Conservation (phyloP, 1,140 invertebrate species). For the Drosophila pseudoobscura region DNA sequence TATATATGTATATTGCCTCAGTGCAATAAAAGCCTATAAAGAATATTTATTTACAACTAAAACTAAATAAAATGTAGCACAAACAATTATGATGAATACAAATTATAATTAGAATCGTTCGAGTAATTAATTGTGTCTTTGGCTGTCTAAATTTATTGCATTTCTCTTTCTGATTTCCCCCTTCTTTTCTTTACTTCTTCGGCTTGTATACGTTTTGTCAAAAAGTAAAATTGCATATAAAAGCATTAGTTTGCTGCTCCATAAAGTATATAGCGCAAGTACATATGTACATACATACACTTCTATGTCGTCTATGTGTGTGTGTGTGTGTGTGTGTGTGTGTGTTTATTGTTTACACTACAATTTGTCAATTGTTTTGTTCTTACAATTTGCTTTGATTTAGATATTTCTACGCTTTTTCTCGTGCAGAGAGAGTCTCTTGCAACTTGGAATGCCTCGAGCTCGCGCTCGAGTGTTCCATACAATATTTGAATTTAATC, state of each 20-base stretch:
- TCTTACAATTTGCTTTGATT: slow-evolving; percentile 77
- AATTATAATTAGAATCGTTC: slow-evolving; percentile 7
- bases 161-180: not conserved
- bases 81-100: slow-evolving; percentile 19
- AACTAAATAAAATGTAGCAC: slow-evolving; percentile 34
- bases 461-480: slow-evolving; percentile 29
- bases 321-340: slow-evolving; percentile 28
- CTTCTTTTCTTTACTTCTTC: slow-evolving; percentile 17
- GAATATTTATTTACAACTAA: slow-evolving; percentile 34
- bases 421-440: slow-evolving; percentile 21
- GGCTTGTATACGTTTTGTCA: slow-evolving; percentile 49
- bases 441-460: slow-evolving; percentile 44
- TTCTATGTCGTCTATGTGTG: slow-evolving; percentile 5
- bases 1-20: not conserved
- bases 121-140: slow-evolving; percentile 39
- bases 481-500: slow-evolving; percentile 28
- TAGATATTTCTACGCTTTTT: slow-evolving; percentile 79
- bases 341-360: slow-evolving; percentile 32
- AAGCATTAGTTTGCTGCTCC: slow-evolving; percentile 37
- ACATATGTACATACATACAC: slow-evolving; percentile 10
- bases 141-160: slow-evolving; percentile 35
- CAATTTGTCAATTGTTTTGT: slow-evolving; percentile 22
- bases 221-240: slow-evolving; percentile 54
- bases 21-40: slow-evolving; percentile 1
- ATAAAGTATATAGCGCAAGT: slow-evolving; percentile 29